phyloP scores from a whole-genome alignment of 2,113 vertebrate species.

The Spilogale gracilis region DNA sequence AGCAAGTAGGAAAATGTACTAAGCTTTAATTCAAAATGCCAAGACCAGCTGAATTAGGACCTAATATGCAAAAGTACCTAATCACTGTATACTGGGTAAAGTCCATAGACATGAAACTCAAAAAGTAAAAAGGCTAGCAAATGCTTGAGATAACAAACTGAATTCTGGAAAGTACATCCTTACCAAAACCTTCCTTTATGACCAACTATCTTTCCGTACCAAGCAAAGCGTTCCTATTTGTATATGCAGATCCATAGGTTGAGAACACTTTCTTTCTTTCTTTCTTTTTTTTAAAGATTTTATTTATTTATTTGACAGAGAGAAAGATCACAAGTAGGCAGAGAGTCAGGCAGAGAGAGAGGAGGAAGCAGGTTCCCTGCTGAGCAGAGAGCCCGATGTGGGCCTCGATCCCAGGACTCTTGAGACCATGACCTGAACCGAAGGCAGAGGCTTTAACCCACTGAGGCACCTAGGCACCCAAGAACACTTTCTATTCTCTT shows the following conservation, averaged over 20 bases:
- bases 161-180: neutral
- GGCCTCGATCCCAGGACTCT: too few species aligned
- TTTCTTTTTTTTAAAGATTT: too few species aligned
- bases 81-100: neutral
- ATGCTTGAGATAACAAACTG: neutral
- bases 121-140: constrained; percentile 11
- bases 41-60: neutral
- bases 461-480: too few species aligned
- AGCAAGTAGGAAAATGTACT: neutral
- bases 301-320: too few species aligned
- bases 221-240: neutral
- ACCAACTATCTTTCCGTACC: neutral
- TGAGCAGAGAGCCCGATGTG: too few species aligned
- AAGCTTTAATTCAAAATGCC: constrained; percentile 19
- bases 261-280: neutral
- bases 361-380: too few species aligned
- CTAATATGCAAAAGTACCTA: neutral
- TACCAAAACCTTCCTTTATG: constrained; percentile 2
- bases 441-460: too few species aligned
- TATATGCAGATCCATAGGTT: neutral
- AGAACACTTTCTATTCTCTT: neutral
- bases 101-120: neutral
- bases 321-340: too few species aligned
- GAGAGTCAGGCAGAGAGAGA: too few species aligned
- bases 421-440: too few species aligned